Conservation (phyloP, 2,888 invertebrate genomes). For the Temnothorax ravouxi region DNA sequence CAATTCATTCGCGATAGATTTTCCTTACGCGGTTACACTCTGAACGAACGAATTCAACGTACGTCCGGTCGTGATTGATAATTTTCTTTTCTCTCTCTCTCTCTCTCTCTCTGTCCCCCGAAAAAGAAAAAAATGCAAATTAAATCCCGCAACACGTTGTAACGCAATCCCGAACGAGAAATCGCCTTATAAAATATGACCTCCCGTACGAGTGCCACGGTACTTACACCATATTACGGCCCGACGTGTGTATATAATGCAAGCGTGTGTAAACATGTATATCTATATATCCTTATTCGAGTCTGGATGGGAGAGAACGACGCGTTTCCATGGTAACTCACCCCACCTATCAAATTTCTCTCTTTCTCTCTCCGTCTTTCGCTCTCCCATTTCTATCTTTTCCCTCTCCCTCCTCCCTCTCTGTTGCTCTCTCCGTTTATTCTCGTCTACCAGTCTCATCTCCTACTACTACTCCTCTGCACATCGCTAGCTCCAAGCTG, state of each 20-base stretch:
- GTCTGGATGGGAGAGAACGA: slow-evolving; percentile 77
- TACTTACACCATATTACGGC: slow-evolving; percentile 68
- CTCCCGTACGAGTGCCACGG: slow-evolving; percentile 69
- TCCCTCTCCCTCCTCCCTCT: slow-evolving; percentile 50
- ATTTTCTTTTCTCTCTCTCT: neutral
- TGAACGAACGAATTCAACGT: neutral
- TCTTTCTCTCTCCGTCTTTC: slow-evolving; percentile 55
- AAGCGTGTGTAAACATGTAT: slow-evolving; percentile 68
- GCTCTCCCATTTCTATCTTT: slow-evolving; percentile 52
- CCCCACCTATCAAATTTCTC: slow-evolving; percentile 79
- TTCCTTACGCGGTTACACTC: neutral
- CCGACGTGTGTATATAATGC: slow-evolving; percentile 72
- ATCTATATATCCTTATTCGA: slow-evolving; percentile 75
- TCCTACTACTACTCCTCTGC: slow-evolving; percentile 44
- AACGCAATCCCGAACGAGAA: slow-evolving; percentile 61
- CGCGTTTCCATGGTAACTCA: slow-evolving; percentile 84
- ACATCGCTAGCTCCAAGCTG: slow-evolving; percentile 53
- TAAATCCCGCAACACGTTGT: slow-evolving; percentile 41
- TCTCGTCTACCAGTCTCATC: slow-evolving; percentile 41
- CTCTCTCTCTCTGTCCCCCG: neutral
- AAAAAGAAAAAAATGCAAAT: slow-evolving; percentile 29
- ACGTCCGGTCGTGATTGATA: slow-evolving; percentile 26
- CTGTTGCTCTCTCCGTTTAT: slow-evolving; percentile 55
- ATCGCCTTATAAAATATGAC: slow-evolving; percentile 74
- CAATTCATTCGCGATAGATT: neutral